Evolutionary conservation across 2,113 vertebrate species (phyloP).

Genomic region (Herpetotheres cachinnans): DNA sequence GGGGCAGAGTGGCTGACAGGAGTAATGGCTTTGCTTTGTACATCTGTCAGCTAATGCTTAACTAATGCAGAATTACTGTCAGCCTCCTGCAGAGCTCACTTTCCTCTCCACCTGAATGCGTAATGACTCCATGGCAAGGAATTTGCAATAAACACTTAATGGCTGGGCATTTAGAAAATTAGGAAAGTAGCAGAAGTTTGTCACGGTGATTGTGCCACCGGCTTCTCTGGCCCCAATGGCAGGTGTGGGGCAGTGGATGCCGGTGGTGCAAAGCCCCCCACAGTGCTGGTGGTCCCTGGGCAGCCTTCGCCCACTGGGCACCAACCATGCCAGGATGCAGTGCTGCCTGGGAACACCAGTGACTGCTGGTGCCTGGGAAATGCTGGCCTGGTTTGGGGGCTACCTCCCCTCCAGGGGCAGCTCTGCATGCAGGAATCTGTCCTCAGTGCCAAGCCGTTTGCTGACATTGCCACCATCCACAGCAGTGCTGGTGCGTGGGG

Average conservation of each 20-base stretch:
- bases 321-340: rapidly evolving
- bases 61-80: constrained; percentile 70
- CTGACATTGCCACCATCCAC: neutral
- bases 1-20: constrained; percentile 32
- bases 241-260: neutral
- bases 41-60: constrained; percentile 66
- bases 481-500: neutral
- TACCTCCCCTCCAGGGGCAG: neutral
- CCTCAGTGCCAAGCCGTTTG: neutral
- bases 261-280: neutral
- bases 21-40: constrained; percentile 66
- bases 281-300: rapidly evolving
- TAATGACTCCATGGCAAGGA: constrained; percentile 51
- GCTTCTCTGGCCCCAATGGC: neutral
- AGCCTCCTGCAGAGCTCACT: constrained; percentile 46
- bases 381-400: neutral
- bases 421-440: neutral
- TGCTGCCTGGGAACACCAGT: neutral
- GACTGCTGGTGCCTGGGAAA: rapidly evolving
- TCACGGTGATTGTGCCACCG: neutral
- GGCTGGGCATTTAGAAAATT: constrained; percentile 26
- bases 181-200: neutral
- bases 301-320: neutral
- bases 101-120: constrained; percentile 60
- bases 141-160: constrained; percentile 25